phyloP scores from a whole-genome alignment of 1,140 invertebrate genomes.

The Drosophila orena region DNA sequence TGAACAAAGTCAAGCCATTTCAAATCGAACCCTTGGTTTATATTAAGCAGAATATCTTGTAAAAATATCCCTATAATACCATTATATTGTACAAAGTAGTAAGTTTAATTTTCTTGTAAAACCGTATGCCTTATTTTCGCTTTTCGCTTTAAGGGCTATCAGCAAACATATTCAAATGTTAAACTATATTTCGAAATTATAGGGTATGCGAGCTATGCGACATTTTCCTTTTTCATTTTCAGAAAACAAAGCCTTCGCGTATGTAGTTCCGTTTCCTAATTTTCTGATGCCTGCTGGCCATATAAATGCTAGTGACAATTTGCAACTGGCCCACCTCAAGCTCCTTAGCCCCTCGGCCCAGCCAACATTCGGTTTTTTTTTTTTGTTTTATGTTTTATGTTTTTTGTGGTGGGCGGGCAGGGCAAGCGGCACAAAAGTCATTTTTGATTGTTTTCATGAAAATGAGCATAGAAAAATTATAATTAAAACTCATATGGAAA shows the following conservation, averaged over 20 bases:
- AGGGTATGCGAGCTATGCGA: too few relatives aligned
- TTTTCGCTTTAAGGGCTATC: too few relatives aligned
- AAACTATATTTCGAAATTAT: too few relatives aligned
- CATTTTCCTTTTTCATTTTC: neutral
- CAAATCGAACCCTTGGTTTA: too few relatives aligned
- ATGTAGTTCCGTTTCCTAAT: constrained; percentile 13
- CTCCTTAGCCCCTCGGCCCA: neutral
- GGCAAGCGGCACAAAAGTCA: constrained; percentile 65
- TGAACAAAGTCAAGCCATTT: neutral
- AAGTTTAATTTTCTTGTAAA: neutral
- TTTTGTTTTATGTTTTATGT: too few relatives aligned
- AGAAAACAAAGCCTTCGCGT: constrained; percentile 7
- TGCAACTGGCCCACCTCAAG: constrained; percentile 48
- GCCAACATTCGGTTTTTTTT: neutral
- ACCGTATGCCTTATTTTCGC: too few relatives aligned
- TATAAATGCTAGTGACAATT: constrained; percentile 81
- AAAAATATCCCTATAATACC: neutral
- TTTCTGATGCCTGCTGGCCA: constrained; percentile 44
- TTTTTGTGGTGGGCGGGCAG: neutral
- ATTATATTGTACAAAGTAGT: neutral
- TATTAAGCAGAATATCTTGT: neutral
- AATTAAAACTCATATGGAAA: constrained; percentile 83
- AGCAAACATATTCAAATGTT: too few relatives aligned
- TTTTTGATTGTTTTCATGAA: constrained; percentile 83
- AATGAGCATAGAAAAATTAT: constrained; percentile 83